Percentiles rank a stretch among this genome's conserved stretches.
phyloP scores from a whole-genome alignment of 2,888 invertebrate species.

The Hydroisotoma schaefferi region DNA sequence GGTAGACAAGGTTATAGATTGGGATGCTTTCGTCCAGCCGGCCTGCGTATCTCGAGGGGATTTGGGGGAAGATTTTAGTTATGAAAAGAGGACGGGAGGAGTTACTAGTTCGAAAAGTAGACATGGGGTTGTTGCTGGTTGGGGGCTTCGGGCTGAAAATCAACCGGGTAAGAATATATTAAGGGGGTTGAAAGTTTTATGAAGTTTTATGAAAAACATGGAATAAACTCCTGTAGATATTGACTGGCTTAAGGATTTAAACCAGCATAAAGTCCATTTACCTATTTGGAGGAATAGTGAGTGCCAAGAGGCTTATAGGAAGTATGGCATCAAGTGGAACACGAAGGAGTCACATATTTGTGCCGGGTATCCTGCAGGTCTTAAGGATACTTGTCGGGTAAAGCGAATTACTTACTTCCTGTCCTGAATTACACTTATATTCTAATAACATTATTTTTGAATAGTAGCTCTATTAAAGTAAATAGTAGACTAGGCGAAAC shows the following conservation, averaged over 20 bases:
- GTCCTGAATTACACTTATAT: neutral
- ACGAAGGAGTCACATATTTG: constrained; percentile 26
- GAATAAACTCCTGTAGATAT: constrained; percentile 11
- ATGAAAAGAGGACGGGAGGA: neutral
- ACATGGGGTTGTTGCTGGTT: constrained; percentile 23
- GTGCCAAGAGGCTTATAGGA: constrained; percentile 27
- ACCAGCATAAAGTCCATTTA: constrained; percentile 20
- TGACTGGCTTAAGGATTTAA: constrained; percentile 28
- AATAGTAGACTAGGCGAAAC: too few species aligned
- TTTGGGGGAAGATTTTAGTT: neutral
- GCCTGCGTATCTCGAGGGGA: constrained; percentile 23
- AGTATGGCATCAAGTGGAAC: constrained; percentile 24
- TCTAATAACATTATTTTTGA: neutral
- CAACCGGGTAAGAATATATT: constrained; percentile 9
- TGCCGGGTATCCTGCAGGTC: constrained; percentile 20
- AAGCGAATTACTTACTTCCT: too few species aligned
- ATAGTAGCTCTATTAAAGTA: too few species aligned
- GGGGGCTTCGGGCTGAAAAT: constrained; percentile 17
- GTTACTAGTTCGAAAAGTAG: too few species aligned
- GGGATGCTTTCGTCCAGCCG: constrained; percentile 22
- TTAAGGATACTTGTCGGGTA: constrained; percentile 29
- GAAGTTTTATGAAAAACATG: neutral
- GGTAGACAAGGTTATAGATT: constrained; percentile 14
- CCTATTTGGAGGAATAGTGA: constrained; percentile 25
- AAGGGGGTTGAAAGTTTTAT: neutral